phyloP scores from a whole-genome alignment of 37 sponge, comb jelly and placozoan species.

The Aplysina aerophoba region DNA sequence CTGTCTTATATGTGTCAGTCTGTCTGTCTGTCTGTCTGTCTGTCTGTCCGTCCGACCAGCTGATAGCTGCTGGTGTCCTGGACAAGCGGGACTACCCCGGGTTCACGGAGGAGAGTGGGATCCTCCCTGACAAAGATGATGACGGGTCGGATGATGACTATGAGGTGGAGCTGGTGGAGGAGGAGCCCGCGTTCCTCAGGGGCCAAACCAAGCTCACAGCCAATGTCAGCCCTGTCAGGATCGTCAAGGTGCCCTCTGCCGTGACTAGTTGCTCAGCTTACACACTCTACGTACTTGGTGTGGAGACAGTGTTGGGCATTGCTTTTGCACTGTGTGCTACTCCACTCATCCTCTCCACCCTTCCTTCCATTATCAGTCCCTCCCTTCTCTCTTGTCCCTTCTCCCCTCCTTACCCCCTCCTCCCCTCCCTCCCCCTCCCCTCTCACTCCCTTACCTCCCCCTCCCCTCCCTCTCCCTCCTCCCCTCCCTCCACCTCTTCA shows the following conservation, averaged over 20 bases:
- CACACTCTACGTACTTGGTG: no score
- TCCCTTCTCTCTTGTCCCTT: no score
- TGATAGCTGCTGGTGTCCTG: conserved; percentile 94
- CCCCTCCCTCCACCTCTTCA: no score
- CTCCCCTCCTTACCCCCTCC: no score
- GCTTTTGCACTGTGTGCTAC: no score
- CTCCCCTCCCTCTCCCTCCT: no score
- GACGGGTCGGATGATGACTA: conserved; percentile 86
- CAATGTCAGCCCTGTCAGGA: conserved; percentile 89
- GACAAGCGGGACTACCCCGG: conserved; percentile 92
- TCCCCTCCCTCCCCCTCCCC: no score
- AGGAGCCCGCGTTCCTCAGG: conserved; percentile 87
- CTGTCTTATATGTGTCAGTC: background rate
- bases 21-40: background rate
- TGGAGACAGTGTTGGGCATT: no score
- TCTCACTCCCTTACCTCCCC: no score
- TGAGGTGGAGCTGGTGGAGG: conserved; percentile 91
- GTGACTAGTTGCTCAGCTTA: no score
- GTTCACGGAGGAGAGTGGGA: conserved; percentile 89
- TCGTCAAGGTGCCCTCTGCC: conserved; percentile 72
- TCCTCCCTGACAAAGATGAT: conserved; percentile 71
- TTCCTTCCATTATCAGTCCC: no score
- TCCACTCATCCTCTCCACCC: no score
- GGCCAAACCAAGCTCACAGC: conserved; percentile 91
- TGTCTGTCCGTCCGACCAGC: conserved; percentile 19